phyloP scores from a whole-genome alignment of 2,797 vertebrate species.

The Kryptopterus vitreolus region DNA sequence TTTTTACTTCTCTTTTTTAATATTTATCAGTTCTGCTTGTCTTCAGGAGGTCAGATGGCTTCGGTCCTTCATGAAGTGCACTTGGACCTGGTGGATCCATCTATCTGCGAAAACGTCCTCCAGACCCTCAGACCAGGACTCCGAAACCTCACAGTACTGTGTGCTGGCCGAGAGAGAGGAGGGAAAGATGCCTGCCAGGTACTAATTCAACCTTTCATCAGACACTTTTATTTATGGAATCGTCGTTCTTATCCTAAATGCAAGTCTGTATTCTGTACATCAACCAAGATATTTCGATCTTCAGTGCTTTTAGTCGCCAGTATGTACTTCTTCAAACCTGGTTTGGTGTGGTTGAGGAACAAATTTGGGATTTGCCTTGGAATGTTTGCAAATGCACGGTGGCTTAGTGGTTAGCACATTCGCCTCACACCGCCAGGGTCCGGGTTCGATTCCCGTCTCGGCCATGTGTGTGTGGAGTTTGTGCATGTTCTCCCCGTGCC shows the following conservation, averaged over 20 bases:
- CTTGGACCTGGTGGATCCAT: slow-evolving; percentile 75
- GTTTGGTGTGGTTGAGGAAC: neutral
- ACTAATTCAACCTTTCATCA: neutral
- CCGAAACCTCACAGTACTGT: slow-evolving; percentile 72
- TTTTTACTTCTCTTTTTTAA: neutral
- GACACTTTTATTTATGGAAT: neutral
- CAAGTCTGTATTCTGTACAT: neutral
- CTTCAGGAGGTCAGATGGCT: slow-evolving; percentile 75
- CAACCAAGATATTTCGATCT: neutral
- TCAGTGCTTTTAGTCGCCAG: neutral
- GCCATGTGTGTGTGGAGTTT: too few relatives aligned
- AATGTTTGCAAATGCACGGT: neutral
- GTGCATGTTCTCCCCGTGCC: too few relatives aligned
- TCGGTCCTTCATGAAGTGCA: slow-evolving; percentile 75
- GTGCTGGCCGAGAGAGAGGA: slow-evolving; percentile 84
- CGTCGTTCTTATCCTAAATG: neutral
- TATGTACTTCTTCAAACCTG: neutral
- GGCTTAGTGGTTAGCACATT: too few relatives aligned
- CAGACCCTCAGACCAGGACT: slow-evolving; percentile 67
- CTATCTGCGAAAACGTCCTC: slow-evolving; percentile 73
- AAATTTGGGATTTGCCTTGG: neutral
- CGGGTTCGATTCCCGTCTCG: too few relatives aligned
- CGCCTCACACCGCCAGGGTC: too few relatives aligned
- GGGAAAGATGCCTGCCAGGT: slow-evolving; percentile 87
- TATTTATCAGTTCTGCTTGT: neutral